phyloP scores from a whole-genome alignment of 1,140 invertebrate genomes.

The Drepana arcuata region DNA sequence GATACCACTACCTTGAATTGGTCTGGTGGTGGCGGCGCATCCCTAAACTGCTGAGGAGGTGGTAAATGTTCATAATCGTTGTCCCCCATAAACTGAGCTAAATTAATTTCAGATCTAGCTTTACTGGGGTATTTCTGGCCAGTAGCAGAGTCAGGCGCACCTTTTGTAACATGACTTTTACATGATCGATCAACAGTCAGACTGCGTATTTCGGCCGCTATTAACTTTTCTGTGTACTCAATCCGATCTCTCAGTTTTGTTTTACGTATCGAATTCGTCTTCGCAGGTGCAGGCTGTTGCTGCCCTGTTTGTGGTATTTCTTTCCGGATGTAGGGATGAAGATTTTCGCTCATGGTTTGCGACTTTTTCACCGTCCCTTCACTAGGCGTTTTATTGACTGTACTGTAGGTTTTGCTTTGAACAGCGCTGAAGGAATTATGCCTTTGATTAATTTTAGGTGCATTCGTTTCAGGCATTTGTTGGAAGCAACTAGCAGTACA shows the following conservation, averaged over 20 bases:
- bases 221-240: conserved; percentile 66
- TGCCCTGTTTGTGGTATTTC: too few relatives aligned
- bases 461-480: conserved; percentile 21
- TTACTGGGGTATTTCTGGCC: conserved; percentile 62
- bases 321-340: conserved; percentile 68
- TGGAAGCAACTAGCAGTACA: conserved; percentile 54
- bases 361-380: conserved; percentile 61
- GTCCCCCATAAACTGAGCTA: conserved; percentile 69
- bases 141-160: conserved; percentile 22
- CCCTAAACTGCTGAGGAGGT: conserved; percentile 88
- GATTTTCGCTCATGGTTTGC: conserved; percentile 56
- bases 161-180: conserved; percentile 32
- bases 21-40: conserved; percentile 82
- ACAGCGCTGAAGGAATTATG: conserved; percentile 69
- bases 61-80: conserved; percentile 84
- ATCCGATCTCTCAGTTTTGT: conserved; percentile 62
- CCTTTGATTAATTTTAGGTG: conserved; percentile 49
- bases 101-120: conserved; percentile 71
- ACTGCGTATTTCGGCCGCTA: conserved; percentile 65
- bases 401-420: conserved; percentile 46
- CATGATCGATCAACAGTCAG: conserved; percentile 62
- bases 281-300: conserved; percentile 36
- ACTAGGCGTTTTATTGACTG: conserved; percentile 33
- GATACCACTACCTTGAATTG: conserved; percentile 72
- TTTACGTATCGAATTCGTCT: conserved; percentile 46